These are phyloP conservation scores for Latrodectus geometricus DNA, from an alignment of 1,140 invertebrate species.

Conservation along the genomic window DNA sequence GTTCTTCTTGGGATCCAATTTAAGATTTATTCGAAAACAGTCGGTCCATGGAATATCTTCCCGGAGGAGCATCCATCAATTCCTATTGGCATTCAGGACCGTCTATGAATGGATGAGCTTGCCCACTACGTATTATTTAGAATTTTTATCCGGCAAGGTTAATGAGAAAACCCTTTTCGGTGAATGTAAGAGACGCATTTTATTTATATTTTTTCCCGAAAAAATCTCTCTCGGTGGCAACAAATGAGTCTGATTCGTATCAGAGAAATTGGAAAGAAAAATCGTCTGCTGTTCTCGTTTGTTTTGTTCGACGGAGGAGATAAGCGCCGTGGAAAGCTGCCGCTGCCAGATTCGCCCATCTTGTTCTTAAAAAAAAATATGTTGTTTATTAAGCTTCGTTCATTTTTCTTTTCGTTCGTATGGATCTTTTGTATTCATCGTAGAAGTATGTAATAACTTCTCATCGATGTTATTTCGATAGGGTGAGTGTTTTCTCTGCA, in stretches of 20 bases:
- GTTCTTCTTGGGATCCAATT: neutral
- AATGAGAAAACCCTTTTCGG: neutral
- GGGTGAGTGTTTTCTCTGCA: neutral
- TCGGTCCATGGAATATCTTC: neutral
- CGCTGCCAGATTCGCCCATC: neutral
- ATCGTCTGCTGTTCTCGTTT: neutral
- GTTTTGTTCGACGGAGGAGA: neutral
- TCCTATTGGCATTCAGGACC: neutral
- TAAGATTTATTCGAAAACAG: neutral
- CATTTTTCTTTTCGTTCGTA: neutral
- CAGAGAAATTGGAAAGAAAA: neutral
- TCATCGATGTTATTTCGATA: neutral
- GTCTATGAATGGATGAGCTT: neutral
- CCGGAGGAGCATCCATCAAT: neutral
- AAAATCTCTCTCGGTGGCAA: neutral
- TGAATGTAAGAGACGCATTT: neutral
- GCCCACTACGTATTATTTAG: neutral
- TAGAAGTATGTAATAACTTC: neutral
- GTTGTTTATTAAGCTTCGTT: neutral
- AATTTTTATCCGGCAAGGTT: neutral
- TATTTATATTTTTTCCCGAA: neutral
- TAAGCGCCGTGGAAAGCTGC: neutral
- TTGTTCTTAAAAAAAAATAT: neutral
- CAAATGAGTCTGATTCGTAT: neutral
- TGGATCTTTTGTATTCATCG: neutral